Evolutionary conservation across 2,888 invertebrate genomes (phyloP).

Genomic region (Clivina fossor): DNA sequence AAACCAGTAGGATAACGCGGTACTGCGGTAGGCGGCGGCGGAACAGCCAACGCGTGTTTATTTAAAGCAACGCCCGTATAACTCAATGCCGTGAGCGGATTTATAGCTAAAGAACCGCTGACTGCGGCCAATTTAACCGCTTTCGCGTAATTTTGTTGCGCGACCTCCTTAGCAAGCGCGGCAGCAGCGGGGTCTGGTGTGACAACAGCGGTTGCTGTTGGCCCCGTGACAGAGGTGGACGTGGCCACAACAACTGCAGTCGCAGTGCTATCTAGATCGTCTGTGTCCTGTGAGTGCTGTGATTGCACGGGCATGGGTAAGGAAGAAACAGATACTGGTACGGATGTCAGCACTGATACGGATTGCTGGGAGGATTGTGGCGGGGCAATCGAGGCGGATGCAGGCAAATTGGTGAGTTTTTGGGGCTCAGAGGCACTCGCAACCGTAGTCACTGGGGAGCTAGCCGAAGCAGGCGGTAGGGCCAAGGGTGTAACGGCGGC

Average conservation of each 20-base stretch:
- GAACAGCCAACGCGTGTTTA: constrained; percentile 58
- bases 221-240: constrained; percentile 40
- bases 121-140: constrained; percentile 64
- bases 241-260: constrained; percentile 35
- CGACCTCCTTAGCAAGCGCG: constrained; percentile 75
- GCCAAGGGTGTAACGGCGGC: constrained; percentile 46
- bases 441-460: constrained; percentile 42
- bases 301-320: too few relatives aligned
- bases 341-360: too few relatives aligned
- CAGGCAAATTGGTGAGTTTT: constrained; percentile 45
- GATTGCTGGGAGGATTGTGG: constrained; percentile 42
- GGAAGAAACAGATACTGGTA: too few relatives aligned
- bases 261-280: constrained; percentile 48
- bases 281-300: constrained; percentile 47
- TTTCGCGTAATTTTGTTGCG: constrained; percentile 80
- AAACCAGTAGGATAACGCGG: constrained; percentile 47
- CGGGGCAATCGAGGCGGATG: constrained; percentile 48
- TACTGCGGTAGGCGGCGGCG: constrained; percentile 43
- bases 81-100: constrained; percentile 63
- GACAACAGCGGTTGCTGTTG: constrained; percentile 42
- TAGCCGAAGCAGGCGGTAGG: constrained; percentile 23
- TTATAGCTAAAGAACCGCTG: constrained; percentile 46
- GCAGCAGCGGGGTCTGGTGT: constrained; percentile 55
- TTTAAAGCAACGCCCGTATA: constrained; percentile 73
- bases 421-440: constrained; percentile 43